phyloP scores from a whole-genome alignment of 1,140 invertebrate genomes.

The Gryon sp. region DNA sequence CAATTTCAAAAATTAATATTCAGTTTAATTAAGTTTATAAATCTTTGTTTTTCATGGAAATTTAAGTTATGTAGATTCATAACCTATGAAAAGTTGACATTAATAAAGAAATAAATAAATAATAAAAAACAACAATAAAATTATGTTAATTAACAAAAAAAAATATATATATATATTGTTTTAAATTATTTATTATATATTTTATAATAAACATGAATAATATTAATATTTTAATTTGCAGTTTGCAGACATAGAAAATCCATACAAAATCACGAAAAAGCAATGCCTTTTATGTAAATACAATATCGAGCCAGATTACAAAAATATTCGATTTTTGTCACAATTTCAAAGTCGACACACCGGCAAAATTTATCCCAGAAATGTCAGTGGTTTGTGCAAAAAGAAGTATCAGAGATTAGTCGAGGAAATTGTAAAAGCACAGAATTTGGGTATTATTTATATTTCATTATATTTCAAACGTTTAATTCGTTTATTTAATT shows the following conservation, averaged over 20 bases:
- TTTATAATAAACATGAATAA: background rate
- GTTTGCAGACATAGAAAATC: constrained; percentile 85
- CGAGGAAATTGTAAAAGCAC: constrained; percentile 85
- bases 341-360: constrained; percentile 98
- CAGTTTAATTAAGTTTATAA: too few species aligned
- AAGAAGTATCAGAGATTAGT: constrained; percentile 86
- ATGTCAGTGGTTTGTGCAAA: constrained; percentile 94
- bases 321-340: constrained; percentile 93
- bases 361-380: constrained; percentile 92
- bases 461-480: background rate
- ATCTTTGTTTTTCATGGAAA: too few species aligned
- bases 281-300: constrained; percentile 94
- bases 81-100: too few species aligned
- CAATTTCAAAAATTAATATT: too few species aligned
- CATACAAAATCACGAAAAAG: constrained; percentile 86
- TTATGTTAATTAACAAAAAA: too few species aligned
- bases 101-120: too few species aligned
- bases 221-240: constrained; percentile 9
- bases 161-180: too few species aligned
- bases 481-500: background rate
- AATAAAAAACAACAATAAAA: too few species aligned
- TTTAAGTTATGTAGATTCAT: too few species aligned
- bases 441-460: background rate
- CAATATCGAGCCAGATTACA: constrained; percentile 92
- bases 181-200: too few species aligned